Evolutionary conservation across 2,888 invertebrate genomes (phyloP), one percentile per base, ranked within the genome.

Genomic region (Pachycephus smyrnensis): DNA sequence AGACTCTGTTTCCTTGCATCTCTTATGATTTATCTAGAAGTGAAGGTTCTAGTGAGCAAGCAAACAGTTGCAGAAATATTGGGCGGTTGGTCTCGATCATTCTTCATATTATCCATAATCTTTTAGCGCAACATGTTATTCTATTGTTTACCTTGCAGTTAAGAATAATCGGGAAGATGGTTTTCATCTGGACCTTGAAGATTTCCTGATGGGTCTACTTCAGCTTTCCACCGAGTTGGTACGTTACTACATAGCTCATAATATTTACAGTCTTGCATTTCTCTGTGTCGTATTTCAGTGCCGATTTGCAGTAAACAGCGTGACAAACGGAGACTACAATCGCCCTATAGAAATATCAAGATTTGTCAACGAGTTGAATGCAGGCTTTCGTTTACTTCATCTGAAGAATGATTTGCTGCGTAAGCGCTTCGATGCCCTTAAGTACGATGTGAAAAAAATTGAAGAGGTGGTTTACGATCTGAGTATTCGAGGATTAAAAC

Each of bases 391-490:
- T 88, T 92, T 98, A 78, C 91, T 98, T 23, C 98, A 98, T 89
- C 92, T 98, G 75, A 98, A 98, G 92, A 98, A 98, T 91, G 98
- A 98, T 89, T 94, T 95, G 11, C 92, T 98, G 4, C 93, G 98
- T 76, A 98, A 97, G 89, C 93, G 96, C 23, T 98, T 96, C 86
- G 98, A 98, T 92, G 95, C 95, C 0, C 92, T 98, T 3, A 96
- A 98, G 84, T 98, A 98, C 88, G 98, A 98, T 88, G 95, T 98
- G 33, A 98, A 98, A 92, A 98, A 98, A 91, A 97, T 98, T 30
- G 98, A 98, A 89, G 97, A 97, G 90, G 96, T 98, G 0, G 97
- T 97, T 0, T 97, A 97, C 87, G 97, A 98, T 88, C 93, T 98
- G 69, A 96, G 96, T 81, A 96, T 97, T 83, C 92, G 97, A 35